Conservation (phyloP, 2,888 invertebrate genomes). For the Dromius quadrimaculatus region DNA sequence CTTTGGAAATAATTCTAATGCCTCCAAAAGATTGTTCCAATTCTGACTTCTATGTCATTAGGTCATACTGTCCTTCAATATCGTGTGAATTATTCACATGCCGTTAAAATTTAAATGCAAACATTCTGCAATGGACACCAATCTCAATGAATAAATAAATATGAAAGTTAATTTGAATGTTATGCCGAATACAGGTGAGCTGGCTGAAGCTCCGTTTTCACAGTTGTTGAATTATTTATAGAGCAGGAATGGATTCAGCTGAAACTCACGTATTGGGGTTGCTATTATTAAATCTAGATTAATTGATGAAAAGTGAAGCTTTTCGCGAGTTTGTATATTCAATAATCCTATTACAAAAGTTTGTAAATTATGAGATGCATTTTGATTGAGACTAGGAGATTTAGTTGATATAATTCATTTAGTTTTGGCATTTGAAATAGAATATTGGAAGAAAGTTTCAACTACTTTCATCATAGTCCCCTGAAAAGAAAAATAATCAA, state of each 20-base stretch:
- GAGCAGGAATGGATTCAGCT: not conserved
- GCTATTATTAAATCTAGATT: slow-evolving; percentile 18
- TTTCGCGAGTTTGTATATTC: too few species aligned
- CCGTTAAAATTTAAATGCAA: slow-evolving; percentile 25
- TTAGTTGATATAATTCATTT: too few species aligned
- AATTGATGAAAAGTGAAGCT: slow-evolving; percentile 10
- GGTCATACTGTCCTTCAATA: slow-evolving; percentile 20
- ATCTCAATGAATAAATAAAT: slow-evolving; percentile 36
- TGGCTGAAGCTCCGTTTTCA: slow-evolving; percentile 22
- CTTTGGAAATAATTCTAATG: too few species aligned
- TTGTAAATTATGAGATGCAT: too few species aligned
- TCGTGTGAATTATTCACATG: slow-evolving; percentile 5
- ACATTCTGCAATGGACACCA: slow-evolving; percentile 3
- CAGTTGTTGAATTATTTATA: slow-evolving; percentile 15
- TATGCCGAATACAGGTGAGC: slow-evolving; percentile 7
- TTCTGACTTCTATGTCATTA: too few species aligned
- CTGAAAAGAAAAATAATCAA: too few species aligned
- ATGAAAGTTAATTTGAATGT: slow-evolving; percentile 27
- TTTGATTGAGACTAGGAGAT: too few species aligned
- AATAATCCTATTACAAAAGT: too few species aligned
- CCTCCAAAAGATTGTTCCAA: too few species aligned
- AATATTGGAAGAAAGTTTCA: too few species aligned
- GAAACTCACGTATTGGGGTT: not conserved
- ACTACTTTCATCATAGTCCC: too few species aligned
- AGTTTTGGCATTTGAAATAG: too few species aligned